These are phyloP conservation scores for Actenoides hombroni DNA, from an alignment of 2,113 vertebrate genomes.

Conservation along the genomic window DNA sequence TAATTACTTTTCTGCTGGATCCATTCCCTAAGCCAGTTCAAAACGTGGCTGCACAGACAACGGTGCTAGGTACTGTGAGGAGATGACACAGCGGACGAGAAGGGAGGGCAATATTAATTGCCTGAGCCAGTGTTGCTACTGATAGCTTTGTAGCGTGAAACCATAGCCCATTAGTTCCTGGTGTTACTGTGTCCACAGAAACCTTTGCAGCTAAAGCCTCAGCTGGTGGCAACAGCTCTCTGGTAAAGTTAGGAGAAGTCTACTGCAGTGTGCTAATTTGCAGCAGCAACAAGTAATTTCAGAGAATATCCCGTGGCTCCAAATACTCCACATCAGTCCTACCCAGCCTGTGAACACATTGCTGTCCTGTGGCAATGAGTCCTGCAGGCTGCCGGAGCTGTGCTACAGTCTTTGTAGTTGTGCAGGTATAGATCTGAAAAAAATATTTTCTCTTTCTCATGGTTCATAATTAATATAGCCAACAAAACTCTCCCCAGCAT, in stretches of 20 bases:
- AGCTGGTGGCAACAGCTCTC: neutral
- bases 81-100: neutral
- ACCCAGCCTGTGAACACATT: neutral
- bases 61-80: neutral
- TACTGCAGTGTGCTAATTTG: neutral
- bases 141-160: neutral
- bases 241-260: neutral
- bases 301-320: neutral
- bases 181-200: neutral
- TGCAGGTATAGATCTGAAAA: neutral
- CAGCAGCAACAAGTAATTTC: neutral
- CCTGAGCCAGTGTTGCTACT: neutral
- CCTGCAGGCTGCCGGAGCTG: neutral
- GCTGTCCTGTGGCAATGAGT: neutral
- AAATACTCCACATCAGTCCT: neutral
- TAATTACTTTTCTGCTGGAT: neutral
- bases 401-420: neutral
- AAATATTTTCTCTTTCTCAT: neutral
- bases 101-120: neutral
- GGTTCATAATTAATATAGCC: neutral
- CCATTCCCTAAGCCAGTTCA: neutral
- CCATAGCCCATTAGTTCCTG: neutral
- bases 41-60: neutral
- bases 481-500: neutral
- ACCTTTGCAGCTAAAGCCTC: neutral